Evolutionary conservation across 1,140 invertebrate species (phyloP).

Genomic region (Tribolium madens): DNA sequence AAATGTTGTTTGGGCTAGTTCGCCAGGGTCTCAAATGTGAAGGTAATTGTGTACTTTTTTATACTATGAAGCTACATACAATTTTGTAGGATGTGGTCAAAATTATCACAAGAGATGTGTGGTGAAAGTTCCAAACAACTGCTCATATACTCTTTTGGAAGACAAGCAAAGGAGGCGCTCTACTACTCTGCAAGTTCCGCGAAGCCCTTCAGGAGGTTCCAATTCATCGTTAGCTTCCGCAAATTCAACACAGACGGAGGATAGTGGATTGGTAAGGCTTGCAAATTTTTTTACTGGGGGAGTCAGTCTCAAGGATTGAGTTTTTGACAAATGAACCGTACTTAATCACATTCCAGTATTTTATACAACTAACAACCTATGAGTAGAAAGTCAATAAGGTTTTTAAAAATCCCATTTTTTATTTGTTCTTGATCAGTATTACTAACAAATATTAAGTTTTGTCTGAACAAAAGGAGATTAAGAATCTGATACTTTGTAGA

Average conservation of each 20-base stretch:
- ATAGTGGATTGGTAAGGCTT: conserved; percentile 66
- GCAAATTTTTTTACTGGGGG: conserved; percentile 64
- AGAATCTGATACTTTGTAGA: background rate
- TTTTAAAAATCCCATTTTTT: background rate
- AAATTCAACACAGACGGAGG: conserved; percentile 66
- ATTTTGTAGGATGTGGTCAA: conserved; percentile 86
- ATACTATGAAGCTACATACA: background rate
- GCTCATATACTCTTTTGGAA: conserved; percentile 72
- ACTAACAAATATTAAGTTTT: background rate
- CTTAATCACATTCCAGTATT: conserved; percentile 13
- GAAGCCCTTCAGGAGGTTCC: conserved; percentile 74
- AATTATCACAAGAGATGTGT: conserved; percentile 99
- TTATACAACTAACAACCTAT: background rate
- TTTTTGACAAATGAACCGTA: conserved; percentile 11
- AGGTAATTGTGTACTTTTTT: conserved; percentile 73
- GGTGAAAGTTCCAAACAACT: conserved; percentile 98
- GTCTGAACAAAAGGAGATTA: background rate
- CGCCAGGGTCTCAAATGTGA: conserved; percentile 99
- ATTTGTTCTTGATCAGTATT: conserved; percentile 4
- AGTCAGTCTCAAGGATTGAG: conserved; percentile 55
- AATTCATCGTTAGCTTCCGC: conserved; percentile 62
- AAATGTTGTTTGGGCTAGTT: conserved; percentile 98
- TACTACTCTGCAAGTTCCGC: conserved; percentile 73
- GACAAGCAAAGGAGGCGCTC: conserved; percentile 68
- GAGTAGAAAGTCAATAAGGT: background rate